Percentiles rank a stretch among this genome's conserved stretches.
Evolutionary conservation across 2,888 invertebrate species (phyloP).

Genomic region (Serripes groenlandicus): DNA sequence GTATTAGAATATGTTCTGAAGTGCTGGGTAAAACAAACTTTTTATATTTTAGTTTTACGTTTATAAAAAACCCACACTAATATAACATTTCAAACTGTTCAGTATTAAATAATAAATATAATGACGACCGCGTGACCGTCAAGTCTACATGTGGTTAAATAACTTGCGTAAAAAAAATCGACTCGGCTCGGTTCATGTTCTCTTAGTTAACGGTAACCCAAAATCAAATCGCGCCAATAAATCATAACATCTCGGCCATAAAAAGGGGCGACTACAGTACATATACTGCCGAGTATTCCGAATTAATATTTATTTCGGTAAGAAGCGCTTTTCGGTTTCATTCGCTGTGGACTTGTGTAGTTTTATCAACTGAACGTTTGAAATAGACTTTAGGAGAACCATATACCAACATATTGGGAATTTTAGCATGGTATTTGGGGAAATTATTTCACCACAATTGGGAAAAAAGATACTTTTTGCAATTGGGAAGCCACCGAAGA

Average conservation of each 20-base stretch:
- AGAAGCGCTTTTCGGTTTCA: neutral
- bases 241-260: too few species aligned
- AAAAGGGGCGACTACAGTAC: too few species aligned
- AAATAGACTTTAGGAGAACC: neutral
- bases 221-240: too few species aligned
- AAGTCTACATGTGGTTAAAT: too few species aligned
- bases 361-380: neutral
- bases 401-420: slow-evolving; percentile 7
- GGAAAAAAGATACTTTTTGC: slow-evolving; percentile 6
- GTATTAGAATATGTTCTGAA: neutral
- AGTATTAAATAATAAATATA: neutral
- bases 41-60: neutral
- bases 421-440: neutral
- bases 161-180: too few species aligned
- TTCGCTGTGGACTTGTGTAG: neutral
- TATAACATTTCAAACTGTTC: too few species aligned
- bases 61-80: too few species aligned
- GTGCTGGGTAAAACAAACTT: neutral
- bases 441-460: neutral
- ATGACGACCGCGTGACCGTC: neutral
- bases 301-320: neutral
- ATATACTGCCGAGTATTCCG: neutral
- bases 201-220: too few species aligned
- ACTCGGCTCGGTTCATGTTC: too few species aligned
- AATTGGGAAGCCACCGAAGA: slow-evolving; percentile 5